phyloP scores from a whole-genome alignment of 2,888 invertebrate genomes.

The Pseudolycoriella hygida region DNA sequence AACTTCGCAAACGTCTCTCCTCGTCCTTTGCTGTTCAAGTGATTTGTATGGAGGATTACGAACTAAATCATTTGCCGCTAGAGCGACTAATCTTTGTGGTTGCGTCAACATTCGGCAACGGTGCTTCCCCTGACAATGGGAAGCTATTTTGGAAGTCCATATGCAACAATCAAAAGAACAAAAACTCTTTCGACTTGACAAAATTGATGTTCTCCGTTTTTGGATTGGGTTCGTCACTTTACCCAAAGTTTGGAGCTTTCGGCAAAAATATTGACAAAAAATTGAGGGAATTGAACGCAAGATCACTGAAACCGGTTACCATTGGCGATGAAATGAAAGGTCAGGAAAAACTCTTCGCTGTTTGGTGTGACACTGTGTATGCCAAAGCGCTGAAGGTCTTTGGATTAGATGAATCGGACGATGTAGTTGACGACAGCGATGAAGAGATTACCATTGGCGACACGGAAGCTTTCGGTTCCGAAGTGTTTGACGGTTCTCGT shows the following conservation, averaged over 20 bases:
- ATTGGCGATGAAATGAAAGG: conserved; percentile 92
- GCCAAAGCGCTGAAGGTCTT: too few relatives aligned
- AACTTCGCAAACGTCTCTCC: conserved; percentile 37
- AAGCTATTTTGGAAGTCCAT: conserved; percentile 64
- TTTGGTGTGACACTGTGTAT: conserved; percentile 36
- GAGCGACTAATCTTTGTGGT: conserved; percentile 81
- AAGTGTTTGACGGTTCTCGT: too few relatives aligned
- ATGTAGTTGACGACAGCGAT: too few relatives aligned
- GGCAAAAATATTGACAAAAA: conserved; percentile 86
- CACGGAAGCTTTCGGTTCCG: too few relatives aligned
- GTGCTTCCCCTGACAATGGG: conserved; percentile 93
- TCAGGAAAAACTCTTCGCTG: conserved; percentile 83
- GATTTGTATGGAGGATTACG: conserved; percentile 85
- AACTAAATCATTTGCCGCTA: conserved; percentile 83
- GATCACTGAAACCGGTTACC: conserved; percentile 62
- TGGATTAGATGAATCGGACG: too few relatives aligned
- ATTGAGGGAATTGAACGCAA: conserved; percentile 79
- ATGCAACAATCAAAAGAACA: conserved; percentile 61
- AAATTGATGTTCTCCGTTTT: conserved; percentile 89
- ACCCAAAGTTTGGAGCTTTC: conserved; percentile 92
- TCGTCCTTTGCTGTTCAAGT: conserved; percentile 38
- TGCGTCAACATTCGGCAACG: conserved; percentile 92
- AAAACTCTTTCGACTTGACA: conserved; percentile 66
- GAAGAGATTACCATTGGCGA: too few relatives aligned
- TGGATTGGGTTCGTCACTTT: conserved; percentile 86